A percentile compares a stretch with the other conserved stretches of the same genome.
Evolutionary conservation across 2,888 invertebrate species (phyloP).

Genomic region (Ephialtes manifestator): DNA sequence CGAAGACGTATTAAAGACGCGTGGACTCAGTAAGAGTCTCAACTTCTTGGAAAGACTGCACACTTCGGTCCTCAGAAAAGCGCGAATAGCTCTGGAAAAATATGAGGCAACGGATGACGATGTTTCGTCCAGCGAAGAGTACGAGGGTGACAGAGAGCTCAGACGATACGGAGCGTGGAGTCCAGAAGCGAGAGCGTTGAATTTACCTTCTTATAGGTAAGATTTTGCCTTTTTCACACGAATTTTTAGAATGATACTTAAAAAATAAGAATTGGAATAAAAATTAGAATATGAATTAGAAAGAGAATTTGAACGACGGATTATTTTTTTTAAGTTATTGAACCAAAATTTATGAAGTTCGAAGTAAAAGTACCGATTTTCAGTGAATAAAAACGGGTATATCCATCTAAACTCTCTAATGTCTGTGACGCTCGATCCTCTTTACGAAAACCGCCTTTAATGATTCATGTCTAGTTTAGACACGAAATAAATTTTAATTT

Average conservation of each 20-base stretch:
- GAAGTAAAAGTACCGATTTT: too few relatives aligned
- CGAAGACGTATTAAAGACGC: slow-evolving; percentile 94
- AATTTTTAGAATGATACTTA: not conserved
- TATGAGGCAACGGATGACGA: slow-evolving; percentile 80
- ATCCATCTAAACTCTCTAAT: too few relatives aligned
- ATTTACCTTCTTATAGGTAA: slow-evolving; percentile 92
- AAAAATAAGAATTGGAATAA: not conserved
- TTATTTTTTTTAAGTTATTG: too few relatives aligned
- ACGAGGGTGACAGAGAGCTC: slow-evolving; percentile 87
- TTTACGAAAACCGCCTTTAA: too few relatives aligned
- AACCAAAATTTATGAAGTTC: too few relatives aligned
- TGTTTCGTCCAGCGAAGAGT: slow-evolving; percentile 77
- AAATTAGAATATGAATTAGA: too few relatives aligned
- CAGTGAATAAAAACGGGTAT: too few relatives aligned
- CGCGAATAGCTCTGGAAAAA: slow-evolving; percentile 90
- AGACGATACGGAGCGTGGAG: slow-evolving; percentile 92
- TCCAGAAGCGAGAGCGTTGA: slow-evolving; percentile 91
- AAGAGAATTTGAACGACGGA: too few relatives aligned
- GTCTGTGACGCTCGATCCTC: too few relatives aligned
- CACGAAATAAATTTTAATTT: too few relatives aligned
- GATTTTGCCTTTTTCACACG: not conserved
- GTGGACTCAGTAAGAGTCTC: slow-evolving; percentile 93
- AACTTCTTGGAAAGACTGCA: slow-evolving; percentile 92
- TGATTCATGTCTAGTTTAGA: too few relatives aligned
- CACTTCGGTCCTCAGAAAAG: slow-evolving; percentile 90